These are phyloP conservation scores for Enteromius unitaeniatus DNA, from an alignment of 2,797 vertebrate species.

Conservation along the genomic window DNA sequence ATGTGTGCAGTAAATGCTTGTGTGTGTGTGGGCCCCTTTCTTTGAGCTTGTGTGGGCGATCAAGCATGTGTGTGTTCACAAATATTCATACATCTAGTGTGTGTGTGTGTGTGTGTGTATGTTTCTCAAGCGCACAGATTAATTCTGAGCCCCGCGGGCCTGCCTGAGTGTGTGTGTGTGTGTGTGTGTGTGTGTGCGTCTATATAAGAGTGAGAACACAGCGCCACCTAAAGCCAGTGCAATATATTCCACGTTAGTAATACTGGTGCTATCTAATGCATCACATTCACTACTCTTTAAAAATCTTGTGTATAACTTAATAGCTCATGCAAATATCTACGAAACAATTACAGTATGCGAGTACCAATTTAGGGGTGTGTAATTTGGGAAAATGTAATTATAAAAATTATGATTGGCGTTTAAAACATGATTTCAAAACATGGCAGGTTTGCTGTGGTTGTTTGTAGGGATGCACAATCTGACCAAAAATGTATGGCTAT, in stretches of 20 bases:
- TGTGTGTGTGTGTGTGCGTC: neutral
- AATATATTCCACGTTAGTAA: neutral
- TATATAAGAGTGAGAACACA: slow-evolving; percentile 10
- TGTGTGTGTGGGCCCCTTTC: neutral
- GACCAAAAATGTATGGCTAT: neutral
- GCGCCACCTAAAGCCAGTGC: slow-evolving; percentile 33
- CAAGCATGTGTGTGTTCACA: neutral
- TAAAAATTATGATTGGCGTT: neutral
- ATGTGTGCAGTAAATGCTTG: slow-evolving; percentile 27
- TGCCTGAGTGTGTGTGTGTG: neutral
- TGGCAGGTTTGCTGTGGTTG: neutral
- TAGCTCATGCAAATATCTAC: neutral
- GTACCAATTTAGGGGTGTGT: neutral
- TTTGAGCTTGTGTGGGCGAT: neutral
- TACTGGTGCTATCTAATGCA: neutral
- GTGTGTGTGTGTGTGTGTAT: slow-evolving; percentile 1
- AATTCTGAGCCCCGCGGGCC: neutral
- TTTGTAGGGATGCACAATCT: neutral
- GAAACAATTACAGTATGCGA: neutral
- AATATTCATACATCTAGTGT: slow-evolving; percentile 5
- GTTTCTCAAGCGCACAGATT: slow-evolving; percentile 23
- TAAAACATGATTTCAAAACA: neutral
- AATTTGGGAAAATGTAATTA: neutral
- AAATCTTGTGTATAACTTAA: neutral
- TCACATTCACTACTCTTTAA: neutral